Evolutionary conservation across 92 coral and sea anemone genomes (phyloP).

Genomic region (Nematostella vectensis): DNA sequence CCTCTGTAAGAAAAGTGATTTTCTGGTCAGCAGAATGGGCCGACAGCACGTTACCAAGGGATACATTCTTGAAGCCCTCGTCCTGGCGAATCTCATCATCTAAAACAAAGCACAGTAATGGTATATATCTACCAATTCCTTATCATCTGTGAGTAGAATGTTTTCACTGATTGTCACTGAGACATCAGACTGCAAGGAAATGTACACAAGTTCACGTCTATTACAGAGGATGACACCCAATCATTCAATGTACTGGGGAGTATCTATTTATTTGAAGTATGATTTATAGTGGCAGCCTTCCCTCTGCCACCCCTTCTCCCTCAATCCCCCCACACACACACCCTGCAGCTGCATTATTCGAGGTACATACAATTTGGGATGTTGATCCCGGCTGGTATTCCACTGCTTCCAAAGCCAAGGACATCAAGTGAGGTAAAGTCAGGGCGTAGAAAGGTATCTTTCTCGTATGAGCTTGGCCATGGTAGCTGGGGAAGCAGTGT

Average conservation of each 20-base stretch:
- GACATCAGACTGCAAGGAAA: too few relatives aligned
- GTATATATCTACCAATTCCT: background rate
- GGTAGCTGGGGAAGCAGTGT: conserved; percentile 78
- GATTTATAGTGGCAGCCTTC: too few relatives aligned
- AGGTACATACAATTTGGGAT: conserved; percentile 86
- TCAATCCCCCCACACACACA: too few relatives aligned
- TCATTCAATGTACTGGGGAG: too few relatives aligned
- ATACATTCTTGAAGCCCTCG: conserved; percentile 95
- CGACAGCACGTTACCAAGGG: conserved; percentile 87
- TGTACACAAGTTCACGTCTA: too few relatives aligned
- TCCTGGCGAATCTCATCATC: conserved; percentile 94
- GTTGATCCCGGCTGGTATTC: conserved; percentile 96
- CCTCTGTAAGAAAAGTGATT: conserved; percentile 68
- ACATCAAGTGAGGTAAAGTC: conserved; percentile 98
- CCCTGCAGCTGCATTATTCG: too few relatives aligned
- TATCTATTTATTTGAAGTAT: too few relatives aligned
- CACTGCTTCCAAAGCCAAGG: conserved; percentile 87
- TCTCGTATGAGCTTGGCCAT: conserved; percentile 88
- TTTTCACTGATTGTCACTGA: too few relatives aligned
- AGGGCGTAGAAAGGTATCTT: conserved; percentile 82
- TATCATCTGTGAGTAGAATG: background rate
- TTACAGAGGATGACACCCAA: too few relatives aligned
- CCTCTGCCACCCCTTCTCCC: too few relatives aligned
- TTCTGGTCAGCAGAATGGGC: conserved; percentile 85
- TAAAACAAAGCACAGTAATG: conserved; percentile 10